A percentile compares a stretch with the other conserved stretches of the same genome.
Evolutionary conservation across 2,797 vertebrate species (phyloP).

Genomic region (Acomys russatus): DNA sequence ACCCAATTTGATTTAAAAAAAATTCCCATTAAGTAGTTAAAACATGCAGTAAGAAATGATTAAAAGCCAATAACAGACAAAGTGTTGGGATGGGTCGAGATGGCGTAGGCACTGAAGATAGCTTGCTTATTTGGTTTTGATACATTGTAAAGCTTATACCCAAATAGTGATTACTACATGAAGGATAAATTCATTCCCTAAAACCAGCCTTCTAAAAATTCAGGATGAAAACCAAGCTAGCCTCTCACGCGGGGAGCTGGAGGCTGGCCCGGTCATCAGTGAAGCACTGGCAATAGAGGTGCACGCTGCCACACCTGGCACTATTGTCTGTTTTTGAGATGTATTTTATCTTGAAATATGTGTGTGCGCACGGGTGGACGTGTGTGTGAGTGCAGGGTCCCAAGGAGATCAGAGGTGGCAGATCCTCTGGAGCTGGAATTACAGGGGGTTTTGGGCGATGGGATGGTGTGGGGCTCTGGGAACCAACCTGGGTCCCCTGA

Average conservation of each 20-base stretch:
- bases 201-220: constrained; percentile 29
- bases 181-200: constrained; percentile 45
- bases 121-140: neutral
- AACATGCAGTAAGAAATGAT: constrained; percentile 3
- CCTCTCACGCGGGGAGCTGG: neutral
- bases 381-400: neutral
- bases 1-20: constrained; percentile 29
- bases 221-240: neutral
- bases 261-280: neutral
- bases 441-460: neutral
- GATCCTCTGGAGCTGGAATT: neutral
- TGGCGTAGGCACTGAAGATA: neutral
- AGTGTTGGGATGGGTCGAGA: neutral
- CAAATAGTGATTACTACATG: neutral
- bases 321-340: neutral
- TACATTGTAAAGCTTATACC: constrained; percentile 26
- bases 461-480: neutral
- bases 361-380: neutral
- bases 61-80: constrained; percentile 41
- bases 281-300: neutral
- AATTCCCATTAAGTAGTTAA: constrained; percentile 27
- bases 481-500: neutral
- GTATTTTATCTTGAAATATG: neutral
- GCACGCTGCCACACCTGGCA: neutral
- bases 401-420: neutral